Conservation (phyloP, 2,888 invertebrate species). For the Monoplex corrugatus region DNA sequence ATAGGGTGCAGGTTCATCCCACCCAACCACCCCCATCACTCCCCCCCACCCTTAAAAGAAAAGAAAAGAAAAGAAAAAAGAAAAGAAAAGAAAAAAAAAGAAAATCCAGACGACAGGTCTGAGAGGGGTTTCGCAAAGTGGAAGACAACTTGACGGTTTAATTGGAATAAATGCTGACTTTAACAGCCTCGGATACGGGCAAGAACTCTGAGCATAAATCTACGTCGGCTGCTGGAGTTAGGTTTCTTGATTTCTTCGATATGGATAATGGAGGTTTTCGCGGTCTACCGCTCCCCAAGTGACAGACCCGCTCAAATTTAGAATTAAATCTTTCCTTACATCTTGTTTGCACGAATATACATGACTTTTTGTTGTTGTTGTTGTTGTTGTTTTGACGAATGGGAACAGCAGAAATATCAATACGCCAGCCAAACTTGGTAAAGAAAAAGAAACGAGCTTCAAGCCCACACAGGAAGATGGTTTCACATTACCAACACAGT, state of each 20-base stretch:
- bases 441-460: no score
- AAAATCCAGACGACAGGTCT: conserved; percentile 34
- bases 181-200: neutral
- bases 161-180: conserved; percentile 43
- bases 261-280: neutral
- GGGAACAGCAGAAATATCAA: neutral
- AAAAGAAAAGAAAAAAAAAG: no score
- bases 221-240: neutral
- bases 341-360: neutral
- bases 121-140: conserved; percentile 8
- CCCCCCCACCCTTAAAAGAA: no score
- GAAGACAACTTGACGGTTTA: conserved; percentile 13
- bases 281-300: no score
- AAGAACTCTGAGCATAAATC: neutral
- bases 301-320: neutral
- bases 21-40: no score
- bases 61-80: no score
- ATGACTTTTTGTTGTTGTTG: no score
- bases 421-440: no score
- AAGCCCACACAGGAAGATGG: neutral
- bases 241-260: neutral
- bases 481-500: neutral
- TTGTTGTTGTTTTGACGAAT: neutral
- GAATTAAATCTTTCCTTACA: neutral
- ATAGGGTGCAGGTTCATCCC: neutral